Evolutionary conservation across 2,888 invertebrate genomes (phyloP), one percentile per base, ranked within the genome.

Genomic region (Mycogona germanica): DNA sequence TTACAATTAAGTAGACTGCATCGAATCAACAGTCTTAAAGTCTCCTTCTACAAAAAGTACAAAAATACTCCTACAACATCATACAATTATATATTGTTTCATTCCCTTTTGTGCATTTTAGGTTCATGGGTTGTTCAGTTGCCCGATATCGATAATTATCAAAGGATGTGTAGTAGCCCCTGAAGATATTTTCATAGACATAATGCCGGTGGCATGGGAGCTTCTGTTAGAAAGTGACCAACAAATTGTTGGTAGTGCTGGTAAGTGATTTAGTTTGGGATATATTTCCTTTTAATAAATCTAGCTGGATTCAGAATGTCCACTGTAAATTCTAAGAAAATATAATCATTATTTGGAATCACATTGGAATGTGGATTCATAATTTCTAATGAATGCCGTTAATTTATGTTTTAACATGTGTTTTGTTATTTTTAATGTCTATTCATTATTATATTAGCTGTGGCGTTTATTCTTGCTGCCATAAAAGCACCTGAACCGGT

Each of bases 121-220:
- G 82, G 87, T 92, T 1, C 82, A 89, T 60, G 85, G 86, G 53
- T 80, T 88, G 1, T 93, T 93, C 64, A 96, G 97, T 68, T 81
- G 86, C 21, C 87, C 92, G 0, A 73, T 96, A 45, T 85, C 89
- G 0, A 79, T 84, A 0, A 72, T 95, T 51, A 77, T 92, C 7
- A 96, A 96, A 72, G 87, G 91, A 0, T 89, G 91, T 0, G 86
- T 87, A 0, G 83, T 92, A 3, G 76, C 97, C 68, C 76, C 80
- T 2, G 92, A 92, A 65, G 92, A 91, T 44, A 75, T 87, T 62
- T 89, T 92, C 64, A 75, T 82, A 2, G 89, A 92, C 62, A 81
- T 92, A 35, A 78, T 96, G 57, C 87, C 89, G 0, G 85, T 92
- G 0, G 88, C 93, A 0, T 98, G 98, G 98, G 89, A 95, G 65